Conservation (phyloP, 2,797 vertebrate genomes). For the Sphaeramia orbicularis region DNA sequence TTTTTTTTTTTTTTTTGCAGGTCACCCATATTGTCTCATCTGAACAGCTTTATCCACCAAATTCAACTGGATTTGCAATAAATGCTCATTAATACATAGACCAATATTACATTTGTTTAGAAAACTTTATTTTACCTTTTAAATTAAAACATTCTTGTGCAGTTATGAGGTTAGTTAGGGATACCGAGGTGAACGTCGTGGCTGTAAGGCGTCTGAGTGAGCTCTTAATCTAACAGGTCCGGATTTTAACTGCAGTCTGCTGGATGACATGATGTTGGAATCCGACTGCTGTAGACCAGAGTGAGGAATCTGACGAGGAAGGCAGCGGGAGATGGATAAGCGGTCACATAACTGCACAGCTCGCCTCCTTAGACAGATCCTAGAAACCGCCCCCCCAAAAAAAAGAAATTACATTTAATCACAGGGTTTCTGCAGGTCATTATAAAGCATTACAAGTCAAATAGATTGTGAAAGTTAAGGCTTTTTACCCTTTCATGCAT, state of each 20-base stretch:
- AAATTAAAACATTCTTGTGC: constrained; percentile 33
- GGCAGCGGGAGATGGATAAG: constrained; percentile 4
- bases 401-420: neutral
- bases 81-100: neutral
- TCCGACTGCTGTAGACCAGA: neutral
- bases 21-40: neutral
- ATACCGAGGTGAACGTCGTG: constrained; percentile 8
- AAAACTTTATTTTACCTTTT: constrained; percentile 71
- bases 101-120: constrained; percentile 16
- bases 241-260: neutral
- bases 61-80: neutral
- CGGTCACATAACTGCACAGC: constrained; percentile 85
- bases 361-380: constrained; percentile 76
- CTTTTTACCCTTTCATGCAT: too few relatives aligned
- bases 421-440: neutral
- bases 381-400: constrained; percentile 35
- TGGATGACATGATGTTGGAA: neutral
- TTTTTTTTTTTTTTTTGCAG: too few relatives aligned
- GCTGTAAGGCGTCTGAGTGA: constrained; percentile 20
- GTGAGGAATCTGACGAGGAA: neutral
- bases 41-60: neutral
- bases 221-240: neutral
- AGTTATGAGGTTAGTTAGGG: neutral
- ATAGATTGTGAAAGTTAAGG: too few relatives aligned
- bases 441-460: too few relatives aligned